Conservation (phyloP, 2,888 invertebrate genomes). For the Sarcophaga carnaria region DNA sequence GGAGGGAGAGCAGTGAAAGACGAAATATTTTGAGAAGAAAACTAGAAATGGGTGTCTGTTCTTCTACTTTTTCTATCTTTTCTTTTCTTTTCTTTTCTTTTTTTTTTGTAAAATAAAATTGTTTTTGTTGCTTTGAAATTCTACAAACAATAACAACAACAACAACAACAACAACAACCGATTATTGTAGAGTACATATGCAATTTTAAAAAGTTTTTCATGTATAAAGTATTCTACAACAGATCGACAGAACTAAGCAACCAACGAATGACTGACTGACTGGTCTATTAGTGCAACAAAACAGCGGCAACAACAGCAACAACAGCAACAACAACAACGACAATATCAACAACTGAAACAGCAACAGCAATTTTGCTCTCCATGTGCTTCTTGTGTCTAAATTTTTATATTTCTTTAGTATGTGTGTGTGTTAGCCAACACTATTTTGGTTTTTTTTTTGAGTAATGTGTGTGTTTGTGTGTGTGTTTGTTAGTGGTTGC, state of each 20-base stretch:
- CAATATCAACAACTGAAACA: slow-evolving; percentile 13
- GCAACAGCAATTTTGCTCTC: neutral
- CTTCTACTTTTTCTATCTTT: neutral
- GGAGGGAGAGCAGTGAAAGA: neutral
- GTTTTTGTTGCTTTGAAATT: slow-evolving; percentile 53
- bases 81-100: slow-evolving; percentile 14
- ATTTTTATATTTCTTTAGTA: no score
- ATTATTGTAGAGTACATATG: slow-evolving; percentile 30
- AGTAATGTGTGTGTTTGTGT: no score
- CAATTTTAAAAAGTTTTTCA: slow-evolving; percentile 41
- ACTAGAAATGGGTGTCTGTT: slow-evolving; percentile 57
- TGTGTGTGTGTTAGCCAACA: neutral
- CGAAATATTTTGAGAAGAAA: slow-evolving; percentile 34
- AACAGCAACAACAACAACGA: slow-evolving; percentile 15
- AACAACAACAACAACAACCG: neutral
- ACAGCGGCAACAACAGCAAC: slow-evolving; percentile 30
- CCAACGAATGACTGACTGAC: slow-evolving; percentile 9
- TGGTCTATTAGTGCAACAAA: slow-evolving; percentile 60
- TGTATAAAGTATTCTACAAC: neutral
- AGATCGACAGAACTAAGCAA: neutral
- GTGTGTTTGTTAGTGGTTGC: neutral
- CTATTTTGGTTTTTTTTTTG: no score
- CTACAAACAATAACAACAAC: neutral
- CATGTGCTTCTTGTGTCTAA: neutral
- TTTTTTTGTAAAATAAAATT: slow-evolving; percentile 28